A percentile compares a stretch with the other conserved stretches of the same genome.
phyloP scores from a whole-genome alignment of 2,797 vertebrate genomes.

The Rallus crepitans region DNA sequence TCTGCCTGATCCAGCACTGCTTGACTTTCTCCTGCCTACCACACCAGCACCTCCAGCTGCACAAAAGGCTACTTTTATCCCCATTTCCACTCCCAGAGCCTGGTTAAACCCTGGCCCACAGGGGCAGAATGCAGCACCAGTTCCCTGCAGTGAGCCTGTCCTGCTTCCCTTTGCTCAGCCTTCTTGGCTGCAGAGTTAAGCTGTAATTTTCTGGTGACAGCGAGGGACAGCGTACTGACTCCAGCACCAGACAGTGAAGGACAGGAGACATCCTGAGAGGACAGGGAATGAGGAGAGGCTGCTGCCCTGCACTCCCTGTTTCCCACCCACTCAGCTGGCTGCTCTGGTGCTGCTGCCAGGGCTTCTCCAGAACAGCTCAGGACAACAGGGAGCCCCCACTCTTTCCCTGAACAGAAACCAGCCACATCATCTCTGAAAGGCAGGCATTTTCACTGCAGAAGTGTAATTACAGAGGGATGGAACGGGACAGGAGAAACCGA shows the following conservation, averaged over 20 bases:
- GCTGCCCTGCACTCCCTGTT: neutral
- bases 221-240: neutral
- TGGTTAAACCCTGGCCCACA: neutral
- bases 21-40: neutral
- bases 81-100: neutral
- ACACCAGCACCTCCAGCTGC: neutral
- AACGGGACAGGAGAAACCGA: neutral
- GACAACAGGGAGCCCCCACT: rapidly evolving
- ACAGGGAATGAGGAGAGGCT: no score
- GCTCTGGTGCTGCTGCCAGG: neutral
- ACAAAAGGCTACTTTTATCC: neutral
- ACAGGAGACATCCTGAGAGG: neutral
- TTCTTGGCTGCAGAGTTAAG: neutral
- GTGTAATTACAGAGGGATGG: neutral
- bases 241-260: neutral
- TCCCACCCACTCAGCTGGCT: neutral
- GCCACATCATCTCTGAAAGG: neutral
- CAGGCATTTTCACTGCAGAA: neutral
- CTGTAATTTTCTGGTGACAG: neutral
- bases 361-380: neutral
- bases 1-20: neutral
- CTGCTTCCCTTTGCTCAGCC: neutral
- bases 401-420: neutral
- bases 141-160: neutral
- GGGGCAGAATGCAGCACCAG: neutral